Base-by-base conservation (phyloP, 2,797 vertebrate genomes). In the Somateria mollissima region DNA sequence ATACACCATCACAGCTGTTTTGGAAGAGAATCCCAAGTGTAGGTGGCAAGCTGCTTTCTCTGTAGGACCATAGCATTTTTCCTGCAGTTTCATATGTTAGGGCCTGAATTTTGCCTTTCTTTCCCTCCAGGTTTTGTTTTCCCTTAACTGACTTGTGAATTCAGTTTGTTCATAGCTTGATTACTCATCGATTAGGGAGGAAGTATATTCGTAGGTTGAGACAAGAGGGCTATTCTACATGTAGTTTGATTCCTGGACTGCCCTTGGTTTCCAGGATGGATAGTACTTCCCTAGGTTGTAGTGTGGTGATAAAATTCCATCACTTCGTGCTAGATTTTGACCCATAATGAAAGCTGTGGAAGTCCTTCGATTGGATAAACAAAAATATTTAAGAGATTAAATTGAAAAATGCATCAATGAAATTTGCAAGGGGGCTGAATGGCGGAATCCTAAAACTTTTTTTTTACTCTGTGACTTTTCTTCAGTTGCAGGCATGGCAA, bases 401-500 rank as follows among this genome's bases (percentile, higher is more conserved):
- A 72, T 0, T 61, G 49, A 78, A 86, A 73, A 11, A 62, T 39
- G 3, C 20, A 13, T 41, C 34, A 84, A 54, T 30, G 41, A 66
- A 80, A 88, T 18, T 11, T 36, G 1, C 58, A 58, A 61, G 8
- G 14, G 34, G 20, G 10, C 10, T 58, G 60, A 64, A 72, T 17
- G 5, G 5, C 53, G 84, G 60, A 87, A 74, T 88, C 58, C 28
- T 54, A 74, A 76, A 88, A 76, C 30, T 74, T 53, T 74, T 53
- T 53, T 9, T 84, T 90, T 67, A 61, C 77, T 43, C 32, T 92
- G 71, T 92, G 70, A 37, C 27, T 95, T 93, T 91, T 93, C 84
- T 80, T 75, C 96, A 99, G 99, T 99, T 98, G 99, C 99, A 98
- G 98, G 98, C 30, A 85, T 98, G 84, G 99, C 98, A 24, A 98